Conservation (phyloP, 2,888 invertebrate species). For the Thymelicus lineola region DNA sequence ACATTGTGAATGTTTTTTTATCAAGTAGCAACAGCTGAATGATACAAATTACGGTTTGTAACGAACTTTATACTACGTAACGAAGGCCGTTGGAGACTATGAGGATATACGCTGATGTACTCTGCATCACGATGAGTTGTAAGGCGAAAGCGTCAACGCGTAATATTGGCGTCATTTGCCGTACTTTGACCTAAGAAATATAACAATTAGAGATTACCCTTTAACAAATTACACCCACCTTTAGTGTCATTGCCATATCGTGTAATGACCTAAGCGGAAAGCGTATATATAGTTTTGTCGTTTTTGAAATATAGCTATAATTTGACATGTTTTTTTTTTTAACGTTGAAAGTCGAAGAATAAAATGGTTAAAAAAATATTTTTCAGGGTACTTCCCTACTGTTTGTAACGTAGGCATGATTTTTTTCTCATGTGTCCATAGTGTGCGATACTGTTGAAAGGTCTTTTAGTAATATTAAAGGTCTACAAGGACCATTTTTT, state of each 20-base stretch:
- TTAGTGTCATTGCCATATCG: neutral
- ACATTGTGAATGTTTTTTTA: constrained; percentile 29
- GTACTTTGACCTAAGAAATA: constrained; percentile 23
- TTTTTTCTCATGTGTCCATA: too few relatives aligned
- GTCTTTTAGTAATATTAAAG: too few relatives aligned
- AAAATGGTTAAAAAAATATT: too few relatives aligned
- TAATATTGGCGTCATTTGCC: constrained; percentile 16
- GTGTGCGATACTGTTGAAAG: too few relatives aligned
- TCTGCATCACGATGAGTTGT: constrained; percentile 30
- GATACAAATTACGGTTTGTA: constrained; percentile 4
- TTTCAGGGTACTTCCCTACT: too few relatives aligned
- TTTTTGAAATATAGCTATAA: too few relatives aligned
- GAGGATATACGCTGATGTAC: constrained; percentile 21
- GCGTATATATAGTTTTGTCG: neutral
- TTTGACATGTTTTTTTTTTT: too few relatives aligned
- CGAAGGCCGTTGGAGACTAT: constrained; percentile 22
- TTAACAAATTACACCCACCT: neutral
- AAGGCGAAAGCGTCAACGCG: constrained; percentile 19
- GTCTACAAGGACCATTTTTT: too few relatives aligned
- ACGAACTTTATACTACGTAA: constrained; percentile 28
- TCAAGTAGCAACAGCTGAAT: constrained; percentile 25
- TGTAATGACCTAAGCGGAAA: constrained; percentile 2
- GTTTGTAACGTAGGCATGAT: too few relatives aligned
- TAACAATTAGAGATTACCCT: constrained; percentile 17
- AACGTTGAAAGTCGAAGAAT: too few relatives aligned